Evolutionary conservation across 2,113 vertebrate genomes (phyloP).

Genomic region (Ceyx cyanopectus): DNA sequence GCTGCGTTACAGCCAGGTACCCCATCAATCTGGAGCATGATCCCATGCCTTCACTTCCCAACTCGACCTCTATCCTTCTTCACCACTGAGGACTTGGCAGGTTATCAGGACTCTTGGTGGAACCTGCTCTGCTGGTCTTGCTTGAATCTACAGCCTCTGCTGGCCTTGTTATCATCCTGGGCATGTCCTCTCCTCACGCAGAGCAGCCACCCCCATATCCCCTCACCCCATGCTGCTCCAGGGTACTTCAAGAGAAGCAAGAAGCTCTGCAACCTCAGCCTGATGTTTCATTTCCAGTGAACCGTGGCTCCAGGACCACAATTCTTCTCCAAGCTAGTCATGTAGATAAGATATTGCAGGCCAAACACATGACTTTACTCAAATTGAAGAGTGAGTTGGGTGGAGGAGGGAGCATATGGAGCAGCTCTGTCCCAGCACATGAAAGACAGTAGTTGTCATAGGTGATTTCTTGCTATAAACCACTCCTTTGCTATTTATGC

Average conservation of each 20-base stretch:
- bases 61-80: neutral
- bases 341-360: neutral
- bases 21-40: neutral
- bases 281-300: neutral
- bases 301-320: fast-evolving
- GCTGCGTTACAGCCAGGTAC: neutral
- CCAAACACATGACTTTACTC: neutral
- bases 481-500: neutral
- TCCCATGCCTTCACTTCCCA: neutral
- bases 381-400: neutral
- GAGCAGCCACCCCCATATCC: neutral
- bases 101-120: neutral
- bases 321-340: neutral
- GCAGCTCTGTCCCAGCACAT: neutral
- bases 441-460: neutral
- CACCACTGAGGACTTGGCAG: neutral
- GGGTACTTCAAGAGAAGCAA: neutral
- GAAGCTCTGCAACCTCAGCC: neutral
- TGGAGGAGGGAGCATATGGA: neutral
- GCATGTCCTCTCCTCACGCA: neutral
- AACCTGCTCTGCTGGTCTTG: neutral
- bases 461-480: neutral
- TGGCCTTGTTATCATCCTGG: neutral
- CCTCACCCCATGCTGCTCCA: neutral
- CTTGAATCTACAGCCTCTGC: neutral